Evolutionary conservation across 2,888 invertebrate genomes (phyloP), one percentile per base, ranked within the genome.

Genomic region (Hirtodrosophila duncani): DNA sequence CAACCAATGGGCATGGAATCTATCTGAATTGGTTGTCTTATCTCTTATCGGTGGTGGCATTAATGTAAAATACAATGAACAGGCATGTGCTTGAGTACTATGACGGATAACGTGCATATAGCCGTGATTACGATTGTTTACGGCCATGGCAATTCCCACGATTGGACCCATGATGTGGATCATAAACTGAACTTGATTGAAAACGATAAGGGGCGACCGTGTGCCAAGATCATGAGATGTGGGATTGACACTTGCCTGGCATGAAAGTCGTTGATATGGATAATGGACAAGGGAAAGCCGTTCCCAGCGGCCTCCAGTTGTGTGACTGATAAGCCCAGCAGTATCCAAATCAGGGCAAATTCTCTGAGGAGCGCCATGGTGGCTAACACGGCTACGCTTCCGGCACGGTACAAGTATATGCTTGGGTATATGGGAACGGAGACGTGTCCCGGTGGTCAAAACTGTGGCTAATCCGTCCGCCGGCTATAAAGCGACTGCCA

Each of bases 211-310:
- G 17, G 2, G 1, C 4, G 10, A 36, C 13, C 2, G 16, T 36
- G 14, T 26, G 8, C 14, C n/a, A n/a, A n/a, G n/a, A n/a, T n/a
- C n/a, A n/a, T n/a, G n/a, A n/a, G n/a, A n/a, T n/a, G n/a, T n/a
- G n/a, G n/a, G n/a, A 13, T 9, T 2, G 18, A 4, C n/a, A 48
- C 50, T 70, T 72, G 82, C 86, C 86, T 85, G 51, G 86, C 86
- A 58, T 86, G 86, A 45, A 86, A 84, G 61, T 86, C 86, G 61
- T 86, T 86, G 9, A 86, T 84, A 46, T 87, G 86, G 48, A 87
- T 85, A 7, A 87, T 83, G 30, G 86, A 81, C 21, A 87, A 18
- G 2, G 85, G 85, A 71, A 84, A 86, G 3, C 77, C 34, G 29
- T 83, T 75, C 5, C 50, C 46, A 1, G 41, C 53, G 3, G 55